Base-by-base conservation (phyloP, 1,140 invertebrate genomes). In the Calliopsis andreniformis region DNA sequence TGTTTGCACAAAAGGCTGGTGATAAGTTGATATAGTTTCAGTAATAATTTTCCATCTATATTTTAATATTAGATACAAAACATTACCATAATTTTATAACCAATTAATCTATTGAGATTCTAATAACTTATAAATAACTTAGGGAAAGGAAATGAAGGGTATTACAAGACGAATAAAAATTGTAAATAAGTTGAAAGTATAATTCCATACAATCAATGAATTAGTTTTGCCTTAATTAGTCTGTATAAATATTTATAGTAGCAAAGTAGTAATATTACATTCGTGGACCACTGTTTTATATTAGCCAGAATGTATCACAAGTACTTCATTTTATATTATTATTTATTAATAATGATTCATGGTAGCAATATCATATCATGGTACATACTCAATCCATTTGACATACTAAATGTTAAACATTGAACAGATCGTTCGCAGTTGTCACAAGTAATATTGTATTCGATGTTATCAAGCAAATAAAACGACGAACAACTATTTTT, bases 401-500 rank as follows among this genome's bases (percentile, higher is more conserved):
- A 20, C 35, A 61, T 25, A 12, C 20, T 30, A 45, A 30, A n/a
- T 20, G 39, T 62, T 45, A 43, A 53, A 28, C 35, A 6, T 58
- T 67, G 3, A 49, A 42, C 16, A 23, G 16, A 35, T 20, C 14
- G 18, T 25, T n/a, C 23, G 0, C 10, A 25, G 23, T 49, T 45
- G 4, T 45, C n/a, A 10, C 30, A 49, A 59, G n/a, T 14, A 32
- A 14, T n/a, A n/a, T 69, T 69, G 14, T 47, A 45, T 0, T 32
- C 6, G 5, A 49, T 10, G 23, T 61, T n/a, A 18, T 10, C 20
- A 35, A 61, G 18, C n/a, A 47, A 59, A 61, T 70, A 56, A 69
- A 69, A 1, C 3, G 0, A 18, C 14, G 4, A 35, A n/a, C 16
- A 5, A 70, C 59, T 59, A 70, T 70, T 70, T 70, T 58, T 47